phyloP scores from a whole-genome alignment of 2,888 invertebrate species.

The Automeris io region DNA sequence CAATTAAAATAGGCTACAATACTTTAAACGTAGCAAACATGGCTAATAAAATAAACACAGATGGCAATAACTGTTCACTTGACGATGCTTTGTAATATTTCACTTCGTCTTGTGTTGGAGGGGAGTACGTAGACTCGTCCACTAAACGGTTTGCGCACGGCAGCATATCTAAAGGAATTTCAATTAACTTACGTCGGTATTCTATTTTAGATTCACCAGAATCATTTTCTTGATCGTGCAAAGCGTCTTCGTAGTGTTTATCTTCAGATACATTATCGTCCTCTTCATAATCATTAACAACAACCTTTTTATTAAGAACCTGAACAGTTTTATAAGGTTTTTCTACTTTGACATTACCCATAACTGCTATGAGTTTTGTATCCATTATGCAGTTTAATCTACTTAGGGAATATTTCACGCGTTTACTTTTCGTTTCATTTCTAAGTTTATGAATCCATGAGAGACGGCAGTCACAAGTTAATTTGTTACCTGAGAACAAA shows the following conservation, averaged over 20 bases:
- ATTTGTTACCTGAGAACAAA: conserved; percentile 83
- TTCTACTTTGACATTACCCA: conserved; percentile 35
- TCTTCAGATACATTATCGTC: conserved; percentile 48
- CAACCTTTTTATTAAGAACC: conserved; percentile 29
- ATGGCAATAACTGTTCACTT: conserved; percentile 21
- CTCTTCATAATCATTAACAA: conserved; percentile 43
- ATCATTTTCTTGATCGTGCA: conserved; percentile 60
- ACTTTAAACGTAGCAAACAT: conserved; percentile 23
- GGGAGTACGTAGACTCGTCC: conserved; percentile 54
- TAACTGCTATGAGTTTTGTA: conserved; percentile 38
- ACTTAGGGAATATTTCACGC: conserved; percentile 80
- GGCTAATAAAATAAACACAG: conserved; percentile 23
- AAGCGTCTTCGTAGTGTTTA: conserved; percentile 53
- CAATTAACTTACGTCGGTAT: conserved; percentile 50
- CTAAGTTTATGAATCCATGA: conserved; percentile 86
- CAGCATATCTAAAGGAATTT: conserved; percentile 55
- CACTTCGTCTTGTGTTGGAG: conserved; percentile 67
- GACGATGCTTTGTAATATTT: conserved; percentile 62
- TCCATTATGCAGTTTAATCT: conserved; percentile 83
- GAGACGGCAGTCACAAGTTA: conserved; percentile 88
- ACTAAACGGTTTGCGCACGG: conserved; percentile 58
- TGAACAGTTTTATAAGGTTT: conserved; percentile 27
- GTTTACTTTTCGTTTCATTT: conserved; percentile 84
- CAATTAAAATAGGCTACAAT: conserved; percentile 34
- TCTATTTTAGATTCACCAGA: conserved; percentile 45